These are phyloP conservation scores for Leptoclinus maculatus DNA, from an alignment of 2,797 vertebrate species.

Conservation along the genomic window DNA sequence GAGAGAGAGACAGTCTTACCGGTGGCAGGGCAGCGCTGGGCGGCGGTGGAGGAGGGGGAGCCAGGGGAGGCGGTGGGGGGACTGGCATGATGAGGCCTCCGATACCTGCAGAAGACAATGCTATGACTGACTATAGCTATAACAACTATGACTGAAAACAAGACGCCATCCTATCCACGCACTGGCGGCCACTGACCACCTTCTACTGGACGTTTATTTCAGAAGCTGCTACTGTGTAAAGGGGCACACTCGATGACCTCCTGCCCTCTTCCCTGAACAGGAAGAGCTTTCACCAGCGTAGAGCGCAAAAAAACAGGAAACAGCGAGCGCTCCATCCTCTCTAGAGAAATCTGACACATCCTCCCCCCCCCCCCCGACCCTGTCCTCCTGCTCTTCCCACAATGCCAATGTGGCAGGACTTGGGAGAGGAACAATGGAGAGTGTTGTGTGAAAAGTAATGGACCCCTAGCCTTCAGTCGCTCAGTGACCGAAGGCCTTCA, in stretches of 20 bases:
- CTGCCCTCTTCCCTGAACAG: constrained; percentile 58
- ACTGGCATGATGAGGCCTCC: constrained; percentile 73
- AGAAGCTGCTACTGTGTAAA: constrained; percentile 44
- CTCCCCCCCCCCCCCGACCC: constrained; percentile 17
- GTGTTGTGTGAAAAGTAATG: constrained; percentile 76
- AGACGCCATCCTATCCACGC: neutral
- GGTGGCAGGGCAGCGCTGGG: constrained; percentile 69
- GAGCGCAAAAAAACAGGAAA: constrained; percentile 81
- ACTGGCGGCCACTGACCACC: neutral
- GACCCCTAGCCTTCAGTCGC: constrained; percentile 55
- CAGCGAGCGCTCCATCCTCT: constrained; percentile 72
- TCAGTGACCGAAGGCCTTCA: constrained; percentile 41
- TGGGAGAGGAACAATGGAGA: constrained; percentile 76
- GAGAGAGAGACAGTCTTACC: constrained; percentile 59
- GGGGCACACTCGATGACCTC: constrained; percentile 35
- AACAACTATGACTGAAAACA: constrained; percentile 1
- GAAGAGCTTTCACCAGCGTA: constrained; percentile 68
- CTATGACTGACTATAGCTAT: too few species aligned
- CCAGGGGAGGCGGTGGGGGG: constrained; percentile 68
- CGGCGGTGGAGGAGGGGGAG: constrained; percentile 70
- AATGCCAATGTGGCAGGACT: constrained; percentile 60
- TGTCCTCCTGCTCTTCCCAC: constrained; percentile 64
- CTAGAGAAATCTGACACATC: constrained; percentile 70
- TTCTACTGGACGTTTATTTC: neutral
- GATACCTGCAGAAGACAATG: constrained; percentile 67